Base-by-base conservation (phyloP, 2,888 invertebrate species). In the Carpatolechia fugitivella region DNA sequence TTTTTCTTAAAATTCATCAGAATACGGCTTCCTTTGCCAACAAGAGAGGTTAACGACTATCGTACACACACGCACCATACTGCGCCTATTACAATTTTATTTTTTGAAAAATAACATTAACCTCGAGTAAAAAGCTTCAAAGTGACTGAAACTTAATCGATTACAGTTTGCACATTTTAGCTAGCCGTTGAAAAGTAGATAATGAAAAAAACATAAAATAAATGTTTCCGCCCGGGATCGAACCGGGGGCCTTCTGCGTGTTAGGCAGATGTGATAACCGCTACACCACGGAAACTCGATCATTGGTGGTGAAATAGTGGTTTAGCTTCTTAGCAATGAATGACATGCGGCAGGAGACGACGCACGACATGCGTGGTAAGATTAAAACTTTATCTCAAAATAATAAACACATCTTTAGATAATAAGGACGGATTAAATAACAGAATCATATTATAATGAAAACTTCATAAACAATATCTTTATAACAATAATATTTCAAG, bases 201-300 rank as follows among this genome's bases (percentile, higher is more conserved):
- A 51, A 0, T 16, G 1, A 16, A 41, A 52, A 31, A 40, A 1
- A 16, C 14, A 33, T n/a, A 54, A 55, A 58, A 55, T 20, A 3
- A 72, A 75, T 94, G 94, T 94, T 94, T 94, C 93, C 94, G 94
- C 94, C 94, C 94, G 94, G 94, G 94, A 93, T 95, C 94, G 94
- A 95, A 95, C 95, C 94, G 94, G 95, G 94, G 95, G 93, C 95
- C 95, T 95, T 95, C 94, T 94, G 95, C 95, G 95, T 95, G 95
- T 95, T 94, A 95, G 94, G 95, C 95, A 94, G 95, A 95, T 94
- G 95, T 95, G 95, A 95, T 95, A 95, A 95, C 95, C 95, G 94
- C 95, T 95, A 95, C 95, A 95, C 94, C 94, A 95, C 94, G 94
- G 93, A 94, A 94, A 94, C 94, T 52, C 54, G 38, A 20, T 29